phyloP scores from a whole-genome alignment of 2,888 invertebrate genomes.

The Eupithecia abbreviata region DNA sequence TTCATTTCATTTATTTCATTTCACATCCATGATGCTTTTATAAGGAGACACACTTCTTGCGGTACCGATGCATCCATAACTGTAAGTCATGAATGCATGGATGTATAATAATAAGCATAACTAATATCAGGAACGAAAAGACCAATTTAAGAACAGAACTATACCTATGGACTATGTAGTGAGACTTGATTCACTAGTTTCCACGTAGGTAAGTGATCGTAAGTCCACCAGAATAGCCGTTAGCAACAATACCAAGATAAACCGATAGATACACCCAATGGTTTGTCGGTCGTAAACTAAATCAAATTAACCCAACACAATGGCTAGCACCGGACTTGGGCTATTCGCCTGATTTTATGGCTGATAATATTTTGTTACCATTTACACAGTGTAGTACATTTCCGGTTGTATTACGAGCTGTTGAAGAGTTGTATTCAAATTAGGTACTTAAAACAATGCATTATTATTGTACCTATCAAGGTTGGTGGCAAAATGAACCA shows the following conservation, averaged over 20 bases:
- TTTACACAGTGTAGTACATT: constrained; percentile 39
- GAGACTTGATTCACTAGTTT: constrained; percentile 1
- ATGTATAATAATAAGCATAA: too few species aligned
- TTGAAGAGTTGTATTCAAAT: constrained; percentile 36
- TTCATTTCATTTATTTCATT: too few species aligned
- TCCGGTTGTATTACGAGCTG: constrained; percentile 37
- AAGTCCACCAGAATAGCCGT: constrained; percentile 23
- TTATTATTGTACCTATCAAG: constrained; percentile 11
- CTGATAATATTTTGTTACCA: constrained; percentile 43
- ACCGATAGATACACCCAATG: constrained; percentile 40
- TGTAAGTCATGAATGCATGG: too few species aligned
- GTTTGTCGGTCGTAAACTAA: constrained; percentile 48
- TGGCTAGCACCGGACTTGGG: constrained; percentile 42
- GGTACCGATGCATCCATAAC: too few species aligned
- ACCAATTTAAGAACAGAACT: too few species aligned
- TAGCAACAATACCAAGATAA: constrained; percentile 36
- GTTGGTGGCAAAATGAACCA: constrained; percentile 1
- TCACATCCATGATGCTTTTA: too few species aligned
- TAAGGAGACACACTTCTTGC: too few species aligned
- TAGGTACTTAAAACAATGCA: constrained; percentile 22
- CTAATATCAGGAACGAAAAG: too few species aligned
- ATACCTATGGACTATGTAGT: background rate
- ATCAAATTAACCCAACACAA: constrained; percentile 46
- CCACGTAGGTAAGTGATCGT: constrained; percentile 3
- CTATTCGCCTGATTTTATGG: constrained; percentile 40